Percentiles rank a stretch among this genome's conserved stretches.
Evolutionary conservation across 2,888 invertebrate species (phyloP).

Genomic region (Dasypolia templi): DNA sequence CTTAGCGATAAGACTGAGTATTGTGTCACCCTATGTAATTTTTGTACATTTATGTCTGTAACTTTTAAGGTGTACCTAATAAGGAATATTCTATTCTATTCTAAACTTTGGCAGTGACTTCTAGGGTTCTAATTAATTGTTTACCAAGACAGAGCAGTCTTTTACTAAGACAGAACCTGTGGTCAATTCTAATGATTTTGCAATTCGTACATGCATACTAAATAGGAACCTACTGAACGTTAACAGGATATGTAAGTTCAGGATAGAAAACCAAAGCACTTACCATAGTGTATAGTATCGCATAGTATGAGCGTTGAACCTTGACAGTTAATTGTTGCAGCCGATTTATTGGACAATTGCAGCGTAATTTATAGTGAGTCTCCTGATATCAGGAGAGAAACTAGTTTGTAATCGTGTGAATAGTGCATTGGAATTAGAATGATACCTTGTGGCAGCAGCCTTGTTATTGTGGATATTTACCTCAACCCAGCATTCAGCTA

Average conservation of each 20-base stretch:
- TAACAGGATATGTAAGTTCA: not conserved
- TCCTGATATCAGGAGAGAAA: slow-evolving; percentile 38
- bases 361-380: slow-evolving; percentile 38
- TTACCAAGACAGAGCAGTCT: not conserved
- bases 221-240: not conserved
- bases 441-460: not conserved
- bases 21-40: too few species aligned
- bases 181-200: not conserved
- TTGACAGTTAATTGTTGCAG: slow-evolving; percentile 49
- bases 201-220: not conserved
- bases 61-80: too few species aligned
- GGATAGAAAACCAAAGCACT: not conserved
- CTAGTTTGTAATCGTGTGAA: slow-evolving; percentile 15
- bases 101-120: not conserved
- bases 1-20: too few species aligned
- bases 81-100: too few species aligned
- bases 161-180: not conserved
- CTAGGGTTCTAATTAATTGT: not conserved
- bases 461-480: not conserved
- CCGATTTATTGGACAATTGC: slow-evolving; percentile 51
- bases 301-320: slow-evolving; percentile 26
- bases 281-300: not conserved
- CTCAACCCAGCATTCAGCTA: not conserved
- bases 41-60: too few species aligned
- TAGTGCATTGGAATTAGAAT: slow-evolving; percentile 15